These are phyloP conservation scores for Gerris buenoi DNA, from an alignment of 1,140 invertebrate species.

Conservation along the genomic window DNA sequence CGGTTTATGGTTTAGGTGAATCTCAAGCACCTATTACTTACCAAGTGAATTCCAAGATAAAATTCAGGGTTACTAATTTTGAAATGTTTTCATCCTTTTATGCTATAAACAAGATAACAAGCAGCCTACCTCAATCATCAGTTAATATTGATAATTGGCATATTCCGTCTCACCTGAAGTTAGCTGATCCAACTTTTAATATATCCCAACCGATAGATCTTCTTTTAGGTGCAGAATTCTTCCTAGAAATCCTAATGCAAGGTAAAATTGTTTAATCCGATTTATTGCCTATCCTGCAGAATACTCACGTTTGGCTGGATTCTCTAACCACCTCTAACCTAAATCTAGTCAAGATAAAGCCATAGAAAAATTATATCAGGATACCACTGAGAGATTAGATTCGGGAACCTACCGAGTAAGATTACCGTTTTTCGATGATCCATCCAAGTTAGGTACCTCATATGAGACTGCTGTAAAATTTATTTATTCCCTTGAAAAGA, in stretches of 20 bases:
- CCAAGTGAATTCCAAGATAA: not conserved
- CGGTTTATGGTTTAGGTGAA: not conserved
- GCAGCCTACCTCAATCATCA: not conserved
- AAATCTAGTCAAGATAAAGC: not conserved
- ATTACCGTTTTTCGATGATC: not conserved
- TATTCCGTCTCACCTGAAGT: not conserved
- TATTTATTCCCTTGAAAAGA: not conserved
- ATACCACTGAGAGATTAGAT: not conserved
- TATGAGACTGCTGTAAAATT: not conserved
- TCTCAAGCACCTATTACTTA: not conserved
- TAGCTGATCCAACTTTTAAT: not conserved
- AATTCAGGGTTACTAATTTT: not conserved
- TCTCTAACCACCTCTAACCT: not conserved
- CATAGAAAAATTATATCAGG: not conserved
- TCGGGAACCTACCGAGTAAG: not conserved
- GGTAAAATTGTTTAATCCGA: not conserved
- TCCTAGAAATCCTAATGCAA: not conserved
- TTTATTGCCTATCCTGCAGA: not conserved
- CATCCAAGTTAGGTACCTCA: not conserved
- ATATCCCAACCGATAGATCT: not conserved
- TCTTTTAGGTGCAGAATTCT: not conserved
- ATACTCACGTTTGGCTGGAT: not conserved
- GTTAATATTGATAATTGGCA: not conserved
- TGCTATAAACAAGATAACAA: not conserved
- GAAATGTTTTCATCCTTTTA: not conserved